These are phyloP conservation scores for Ascidia mentula DNA, from an alignment of 23 tunicate genomes.

Conservation along the genomic window DNA sequence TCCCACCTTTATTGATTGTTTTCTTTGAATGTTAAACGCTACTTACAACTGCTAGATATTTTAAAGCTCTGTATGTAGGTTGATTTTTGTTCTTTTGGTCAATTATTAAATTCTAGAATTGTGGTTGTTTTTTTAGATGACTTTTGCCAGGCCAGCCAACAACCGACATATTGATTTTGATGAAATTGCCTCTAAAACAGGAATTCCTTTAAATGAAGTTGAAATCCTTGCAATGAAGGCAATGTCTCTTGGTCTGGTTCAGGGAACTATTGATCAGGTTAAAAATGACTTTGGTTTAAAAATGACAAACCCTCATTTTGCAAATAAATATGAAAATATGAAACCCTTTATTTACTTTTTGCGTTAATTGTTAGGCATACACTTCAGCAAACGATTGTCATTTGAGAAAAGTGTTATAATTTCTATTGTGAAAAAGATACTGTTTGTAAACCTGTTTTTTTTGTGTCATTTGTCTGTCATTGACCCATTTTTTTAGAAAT, in stretches of 20 bases:
- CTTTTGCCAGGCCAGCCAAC: slow-evolving; percentile 91
- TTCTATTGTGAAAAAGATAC: too few species aligned
- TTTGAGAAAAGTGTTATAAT: too few species aligned
- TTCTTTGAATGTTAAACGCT: too few species aligned
- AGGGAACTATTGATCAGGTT: slow-evolving; percentile 94
- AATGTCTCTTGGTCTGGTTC: slow-evolving; percentile 91
- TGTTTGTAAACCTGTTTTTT: too few species aligned
- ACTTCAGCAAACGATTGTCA: too few species aligned
- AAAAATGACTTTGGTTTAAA: background rate
- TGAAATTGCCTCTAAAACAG: slow-evolving; percentile 89
- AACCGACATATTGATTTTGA: slow-evolving; percentile 77
- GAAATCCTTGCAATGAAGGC: slow-evolving; percentile 95
- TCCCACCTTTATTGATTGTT: too few species aligned
- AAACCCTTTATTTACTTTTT: too few species aligned
- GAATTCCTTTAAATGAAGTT: slow-evolving; percentile 72
- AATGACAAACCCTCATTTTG: background rate
- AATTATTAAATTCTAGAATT: slow-evolving; percentile 28
- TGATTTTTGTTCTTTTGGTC: slow-evolving; percentile 85
- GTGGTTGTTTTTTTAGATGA: slow-evolving; percentile 53
- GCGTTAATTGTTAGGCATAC: too few species aligned
- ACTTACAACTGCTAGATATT: background rate
- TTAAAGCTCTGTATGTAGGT: slow-evolving; percentile 35
- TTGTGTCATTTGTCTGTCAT: too few species aligned
- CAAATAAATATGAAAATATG: too few species aligned
- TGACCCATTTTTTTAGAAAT: too few species aligned